Percentiles rank a stretch among this genome's conserved stretches.
phyloP scores from a whole-genome alignment of 2,113 vertebrate species.

The Paralichthys olivaceus region DNA sequence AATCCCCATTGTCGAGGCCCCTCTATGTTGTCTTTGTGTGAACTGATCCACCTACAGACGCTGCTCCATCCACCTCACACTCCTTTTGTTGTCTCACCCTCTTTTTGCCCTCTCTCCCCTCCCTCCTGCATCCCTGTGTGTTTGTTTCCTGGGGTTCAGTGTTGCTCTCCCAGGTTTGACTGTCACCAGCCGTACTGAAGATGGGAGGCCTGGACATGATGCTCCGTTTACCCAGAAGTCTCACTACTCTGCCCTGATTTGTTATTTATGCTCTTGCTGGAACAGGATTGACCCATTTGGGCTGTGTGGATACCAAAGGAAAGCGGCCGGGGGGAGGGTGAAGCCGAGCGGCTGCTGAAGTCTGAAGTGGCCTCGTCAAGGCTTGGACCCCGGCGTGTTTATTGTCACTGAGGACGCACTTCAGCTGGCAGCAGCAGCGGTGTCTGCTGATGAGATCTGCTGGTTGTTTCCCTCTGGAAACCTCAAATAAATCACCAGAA shows the following conservation, averaged over 20 bases:
- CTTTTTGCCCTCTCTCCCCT: constrained; percentile 3
- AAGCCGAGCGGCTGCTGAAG: constrained; percentile 19
- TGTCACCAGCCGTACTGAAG: constrained; percentile 6
- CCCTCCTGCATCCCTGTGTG: constrained; percentile 23
- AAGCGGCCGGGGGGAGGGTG: constrained; percentile 31
- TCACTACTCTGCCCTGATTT: constrained; percentile 24
- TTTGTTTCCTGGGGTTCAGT: constrained; percentile 40
- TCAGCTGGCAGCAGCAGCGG: constrained; percentile 23
- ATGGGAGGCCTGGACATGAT: constrained; percentile 16
- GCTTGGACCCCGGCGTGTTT: constrained; percentile 37
- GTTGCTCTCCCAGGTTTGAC: constrained; percentile 36
- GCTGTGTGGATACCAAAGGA: constrained; percentile 8
- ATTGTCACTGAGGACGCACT: constrained; percentile 49
- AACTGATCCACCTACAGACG: constrained; percentile 68
- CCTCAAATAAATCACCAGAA: not conserved
- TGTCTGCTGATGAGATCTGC: constrained; percentile 16
- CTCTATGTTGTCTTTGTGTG: constrained; percentile 73
- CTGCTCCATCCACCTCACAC: constrained; percentile 50
- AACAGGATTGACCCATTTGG: constrained; percentile 37
- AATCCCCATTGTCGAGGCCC: constrained; percentile 53
- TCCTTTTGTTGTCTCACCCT: constrained; percentile 55
- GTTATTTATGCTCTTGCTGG: constrained; percentile 33
- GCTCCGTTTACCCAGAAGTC: constrained; percentile 23
- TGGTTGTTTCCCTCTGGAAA: constrained; percentile 8
- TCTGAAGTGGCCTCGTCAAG: constrained; percentile 64